phyloP scores from a whole-genome alignment of 1,140 invertebrate genomes.

The Macrotrachela quadricornifera region DNA sequence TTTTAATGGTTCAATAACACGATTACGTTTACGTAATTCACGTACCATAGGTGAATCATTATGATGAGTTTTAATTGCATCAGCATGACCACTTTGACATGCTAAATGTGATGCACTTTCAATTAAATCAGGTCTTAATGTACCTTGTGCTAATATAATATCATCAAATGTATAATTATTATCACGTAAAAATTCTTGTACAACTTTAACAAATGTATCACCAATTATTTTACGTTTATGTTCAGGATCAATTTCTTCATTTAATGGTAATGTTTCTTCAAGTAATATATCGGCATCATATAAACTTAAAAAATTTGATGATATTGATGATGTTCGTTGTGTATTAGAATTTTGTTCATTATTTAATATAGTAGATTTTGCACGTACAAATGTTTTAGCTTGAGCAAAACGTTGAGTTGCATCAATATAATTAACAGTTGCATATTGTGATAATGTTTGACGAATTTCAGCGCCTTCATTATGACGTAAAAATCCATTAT shows the following conservation, averaged over 20 bases:
- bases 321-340: background rate
- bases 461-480: slow-evolving; percentile 72
- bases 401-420: background rate
- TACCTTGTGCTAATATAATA: slow-evolving; percentile 36
- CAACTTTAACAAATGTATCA: slow-evolving; percentile 72
- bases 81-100: slow-evolving; percentile 52
- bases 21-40: slow-evolving; percentile 50
- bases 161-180: background rate
- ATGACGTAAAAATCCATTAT: slow-evolving; percentile 96
- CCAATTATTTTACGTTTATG: slow-evolving; percentile 96
- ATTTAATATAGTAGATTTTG: background rate
- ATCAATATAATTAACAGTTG: background rate
- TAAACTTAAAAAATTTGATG: background rate
- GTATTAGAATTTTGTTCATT: background rate
- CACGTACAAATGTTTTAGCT: background rate
- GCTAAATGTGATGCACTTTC: slow-evolving; percentile 42
- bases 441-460: slow-evolving; percentile 33
- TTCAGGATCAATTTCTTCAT: slow-evolving; percentile 49
- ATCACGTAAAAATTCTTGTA: background rate
- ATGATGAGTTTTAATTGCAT: slow-evolving; percentile 98
- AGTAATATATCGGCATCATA: background rate
- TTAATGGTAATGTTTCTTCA: background rate
- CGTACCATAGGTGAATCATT: slow-evolving; percentile 92
- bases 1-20: slow-evolving; percentile 85
- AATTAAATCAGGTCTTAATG: slow-evolving; percentile 84